phyloP scores from a whole-genome alignment of 2,113 vertebrate species.

The Rhineura floridana region DNA sequence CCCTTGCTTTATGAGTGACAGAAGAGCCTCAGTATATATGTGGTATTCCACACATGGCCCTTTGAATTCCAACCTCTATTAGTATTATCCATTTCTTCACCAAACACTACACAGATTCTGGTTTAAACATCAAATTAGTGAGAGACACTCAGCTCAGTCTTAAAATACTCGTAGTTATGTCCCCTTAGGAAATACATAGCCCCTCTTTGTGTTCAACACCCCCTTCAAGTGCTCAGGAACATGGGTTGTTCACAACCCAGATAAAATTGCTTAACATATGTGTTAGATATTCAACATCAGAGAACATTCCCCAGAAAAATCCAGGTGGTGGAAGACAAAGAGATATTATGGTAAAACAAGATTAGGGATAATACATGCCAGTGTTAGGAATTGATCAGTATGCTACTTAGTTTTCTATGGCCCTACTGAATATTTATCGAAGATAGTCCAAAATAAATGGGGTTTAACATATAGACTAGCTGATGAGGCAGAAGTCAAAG shows the following conservation, averaged over 20 bases:
- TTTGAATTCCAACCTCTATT: background rate
- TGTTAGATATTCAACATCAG: background rate
- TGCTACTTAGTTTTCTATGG: background rate
- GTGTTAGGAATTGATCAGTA: background rate
- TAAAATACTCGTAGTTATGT: fast-evolving
- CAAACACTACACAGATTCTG: background rate
- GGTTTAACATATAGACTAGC: background rate
- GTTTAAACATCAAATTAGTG: background rate
- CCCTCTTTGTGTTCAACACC: background rate
- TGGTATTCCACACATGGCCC: background rate
- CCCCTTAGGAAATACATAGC: background rate
- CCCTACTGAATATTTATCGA: background rate
- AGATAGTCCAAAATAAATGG: background rate
- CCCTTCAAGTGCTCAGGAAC: background rate
- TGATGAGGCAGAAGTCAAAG: background rate
- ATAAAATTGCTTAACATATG: background rate
- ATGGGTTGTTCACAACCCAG: background rate
- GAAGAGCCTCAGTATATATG: background rate
- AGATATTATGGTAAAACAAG: background rate
- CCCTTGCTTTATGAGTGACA: background rate
- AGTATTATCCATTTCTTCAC: background rate
- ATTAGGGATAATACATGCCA: background rate
- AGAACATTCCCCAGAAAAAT: background rate
- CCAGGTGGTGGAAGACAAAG: background rate
- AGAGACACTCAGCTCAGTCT: background rate